phyloP scores from a whole-genome alignment of 2,113 vertebrate species.

The Phalacrocorax carbo region DNA sequence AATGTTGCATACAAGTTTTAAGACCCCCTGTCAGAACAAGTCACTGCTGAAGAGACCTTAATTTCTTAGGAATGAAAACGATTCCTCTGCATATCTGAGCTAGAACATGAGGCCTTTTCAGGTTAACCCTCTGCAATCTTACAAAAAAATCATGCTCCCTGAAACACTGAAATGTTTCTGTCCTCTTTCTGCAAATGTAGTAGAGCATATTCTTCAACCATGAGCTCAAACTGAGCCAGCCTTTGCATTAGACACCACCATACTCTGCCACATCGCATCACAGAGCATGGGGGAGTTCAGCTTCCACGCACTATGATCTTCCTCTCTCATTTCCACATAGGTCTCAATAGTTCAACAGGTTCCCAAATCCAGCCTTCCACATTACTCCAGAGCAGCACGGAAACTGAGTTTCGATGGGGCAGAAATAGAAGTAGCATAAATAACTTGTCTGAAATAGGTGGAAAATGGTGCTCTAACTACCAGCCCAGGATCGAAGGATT shows the following conservation, averaged over 20 bases:
- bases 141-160: not conserved
- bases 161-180: not conserved
- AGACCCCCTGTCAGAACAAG: constrained; percentile 31
- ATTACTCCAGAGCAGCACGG: not conserved
- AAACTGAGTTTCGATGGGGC: not conserved
- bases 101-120: not conserved
- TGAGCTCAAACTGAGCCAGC: not conserved
- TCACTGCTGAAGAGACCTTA: constrained; percentile 12
- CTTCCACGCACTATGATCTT: not conserved
- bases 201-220: not conserved
- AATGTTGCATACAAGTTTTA: not conserved
- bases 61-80: not conserved
- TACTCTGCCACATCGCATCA: not conserved
- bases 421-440: not conserved
- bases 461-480: not conserved
- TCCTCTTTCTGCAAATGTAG: not conserved
- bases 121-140: not conserved
- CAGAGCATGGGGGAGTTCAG: not conserved
- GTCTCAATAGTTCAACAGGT: not conserved
- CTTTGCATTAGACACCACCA: not conserved
- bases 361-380: not conserved
- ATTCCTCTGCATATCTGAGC: not conserved
- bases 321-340: not conserved
- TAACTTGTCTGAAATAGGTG: not conserved
- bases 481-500: not conserved